These are phyloP conservation scores for Sycophila texana DNA, from an alignment of 2,888 invertebrate genomes.

Conservation along the genomic window DNA sequence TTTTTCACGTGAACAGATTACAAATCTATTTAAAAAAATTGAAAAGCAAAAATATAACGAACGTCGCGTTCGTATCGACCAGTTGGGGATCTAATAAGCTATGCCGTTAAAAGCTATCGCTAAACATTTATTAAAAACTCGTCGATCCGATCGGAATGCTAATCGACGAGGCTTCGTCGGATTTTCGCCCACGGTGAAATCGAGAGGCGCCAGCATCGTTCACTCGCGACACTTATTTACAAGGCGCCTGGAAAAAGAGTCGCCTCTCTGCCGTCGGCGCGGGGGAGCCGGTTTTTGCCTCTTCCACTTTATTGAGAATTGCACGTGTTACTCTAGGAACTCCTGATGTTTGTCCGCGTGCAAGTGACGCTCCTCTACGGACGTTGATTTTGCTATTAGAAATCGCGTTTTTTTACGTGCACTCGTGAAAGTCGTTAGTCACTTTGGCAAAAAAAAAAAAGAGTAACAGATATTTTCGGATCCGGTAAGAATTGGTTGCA, in stretches of 20 bases:
- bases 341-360: conserved; percentile 23
- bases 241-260: conserved; percentile 2
- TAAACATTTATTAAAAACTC: no score
- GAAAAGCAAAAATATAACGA: no score
- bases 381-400: conserved; percentile 34
- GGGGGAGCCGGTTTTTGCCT: conserved; percentile 36
- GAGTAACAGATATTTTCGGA: no score
- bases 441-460: neutral
- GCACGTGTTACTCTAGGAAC: conserved; percentile 29
- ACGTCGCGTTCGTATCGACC: no score
- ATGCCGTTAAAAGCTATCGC: no score
- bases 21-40: no score
- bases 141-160: no score
- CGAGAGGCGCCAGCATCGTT: conserved; percentile 2
- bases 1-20: no score
- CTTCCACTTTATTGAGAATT: conserved; percentile 37
- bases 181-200: conserved; percentile 20
- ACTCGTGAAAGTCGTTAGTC: conserved; percentile 38
- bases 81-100: no score
- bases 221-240: conserved; percentile 26
- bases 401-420: conserved; percentile 23
- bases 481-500: neutral
- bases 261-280: neutral
- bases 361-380: conserved; percentile 9
- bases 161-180: neutral